Evolutionary conservation across 2,797 vertebrate species (phyloP), one percentile per base, ranked within the genome.

Genomic region (Notolabrus celidotus): DNA sequence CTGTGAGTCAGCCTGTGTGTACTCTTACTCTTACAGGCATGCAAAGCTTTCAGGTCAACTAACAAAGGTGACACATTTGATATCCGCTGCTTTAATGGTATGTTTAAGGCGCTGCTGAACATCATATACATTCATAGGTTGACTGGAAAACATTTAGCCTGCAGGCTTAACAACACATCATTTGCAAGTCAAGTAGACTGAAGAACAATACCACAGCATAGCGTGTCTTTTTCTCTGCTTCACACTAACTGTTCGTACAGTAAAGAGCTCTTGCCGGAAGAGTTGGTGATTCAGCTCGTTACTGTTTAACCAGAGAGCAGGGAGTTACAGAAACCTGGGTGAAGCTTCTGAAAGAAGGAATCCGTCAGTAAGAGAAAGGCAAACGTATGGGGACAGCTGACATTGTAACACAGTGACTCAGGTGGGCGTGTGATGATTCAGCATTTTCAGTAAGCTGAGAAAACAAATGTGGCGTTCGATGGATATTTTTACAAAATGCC

Each of bases 111-210:
- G 41, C 38, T 11, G n/a, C 72, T 74, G 34, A 61, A 47, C 47
- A 51, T 56, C 27, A 42, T 46, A 62, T 56, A 29, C 14, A 57
- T 43, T 29, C 7, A 36, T 38, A 29, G 62, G 56, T 34, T 55
- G 57, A 72, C 41, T 80, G 68, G 51, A 59, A 67, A 67, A 79
- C 71, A 57, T 80, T 61, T 54, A 56, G 74, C 53, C 62, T 61
- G 54, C 67, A 53, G 58, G 67, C 56, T 63, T 20, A 57, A 1
- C 29, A 63, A 67, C 72, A 68, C 39, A 33, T 71, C 15, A 84
- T 85, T 75, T 84, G 79, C 82, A 84, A 71, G 76, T 78, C 81
- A 79, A 81, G 29, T 74, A 77, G 74, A 78, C 61, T 64, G 73
- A 69, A 73, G 54, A 71, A 79, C 67, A 85, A 82, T 60, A 61